Conservation (phyloP, 2,113 vertebrate genomes). For the Suncus etruscus region DNA sequence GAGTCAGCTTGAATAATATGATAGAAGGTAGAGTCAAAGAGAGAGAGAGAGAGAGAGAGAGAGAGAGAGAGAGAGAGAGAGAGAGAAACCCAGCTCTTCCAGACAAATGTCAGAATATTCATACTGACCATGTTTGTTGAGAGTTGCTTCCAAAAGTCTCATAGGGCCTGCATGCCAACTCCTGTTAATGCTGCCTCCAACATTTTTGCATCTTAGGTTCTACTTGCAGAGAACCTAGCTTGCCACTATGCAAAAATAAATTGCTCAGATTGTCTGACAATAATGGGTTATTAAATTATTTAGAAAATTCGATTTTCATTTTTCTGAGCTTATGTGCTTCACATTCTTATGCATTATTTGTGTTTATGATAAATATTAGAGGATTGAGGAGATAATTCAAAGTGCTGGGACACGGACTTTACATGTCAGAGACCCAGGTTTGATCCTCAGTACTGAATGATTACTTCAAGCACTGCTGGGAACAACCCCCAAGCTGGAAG, state of each 20-base stretch:
- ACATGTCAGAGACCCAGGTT: no score
- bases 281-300: background rate
- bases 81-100: background rate
- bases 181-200: background rate
- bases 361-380: no score
- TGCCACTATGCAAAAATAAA: background rate
- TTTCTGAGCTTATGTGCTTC: background rate
- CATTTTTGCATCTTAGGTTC: background rate
- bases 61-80: background rate
- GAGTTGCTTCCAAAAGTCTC: background rate
- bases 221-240: background rate
- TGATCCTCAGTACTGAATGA: no score
- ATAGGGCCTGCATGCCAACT: background rate
- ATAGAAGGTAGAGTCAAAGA: background rate
- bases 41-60: background rate
- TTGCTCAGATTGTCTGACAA: background rate
- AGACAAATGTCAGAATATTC: background rate
- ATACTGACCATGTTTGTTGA: background rate
- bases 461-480: no score
- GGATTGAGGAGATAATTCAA: no score
- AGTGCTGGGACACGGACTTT: no score
- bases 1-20: background rate
- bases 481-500: no score
- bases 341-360: background rate
- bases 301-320: background rate